These are phyloP conservation scores for Acleris holmiana DNA, from an alignment of 2,888 invertebrate species.

Conservation along the genomic window DNA sequence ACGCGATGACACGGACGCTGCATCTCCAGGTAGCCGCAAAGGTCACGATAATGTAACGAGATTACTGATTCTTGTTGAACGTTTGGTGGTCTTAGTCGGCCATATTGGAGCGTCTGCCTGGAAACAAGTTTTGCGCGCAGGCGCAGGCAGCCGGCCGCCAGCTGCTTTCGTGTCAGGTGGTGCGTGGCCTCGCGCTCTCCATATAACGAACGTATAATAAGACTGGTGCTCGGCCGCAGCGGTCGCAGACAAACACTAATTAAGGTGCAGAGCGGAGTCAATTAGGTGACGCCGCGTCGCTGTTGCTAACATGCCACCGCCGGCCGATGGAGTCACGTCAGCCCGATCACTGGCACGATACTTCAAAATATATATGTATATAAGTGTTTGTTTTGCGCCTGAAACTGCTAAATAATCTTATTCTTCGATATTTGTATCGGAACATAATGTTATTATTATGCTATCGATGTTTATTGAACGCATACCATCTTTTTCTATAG, in stretches of 20 bases:
- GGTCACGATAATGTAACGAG: slow-evolving; percentile 24
- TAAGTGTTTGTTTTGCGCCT: background rate
- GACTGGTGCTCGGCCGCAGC: slow-evolving; percentile 32
- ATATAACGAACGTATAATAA: slow-evolving; percentile 47
- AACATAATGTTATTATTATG: no score
- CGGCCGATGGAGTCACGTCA: slow-evolving; percentile 45
- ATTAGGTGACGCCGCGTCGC: slow-evolving; percentile 62
- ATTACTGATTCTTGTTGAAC: slow-evolving; percentile 30
- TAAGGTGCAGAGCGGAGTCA: slow-evolving; percentile 57
- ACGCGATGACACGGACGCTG: slow-evolving; percentile 38
- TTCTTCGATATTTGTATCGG: no score
- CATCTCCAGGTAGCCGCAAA: slow-evolving; percentile 30
- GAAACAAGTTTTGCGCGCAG: slow-evolving; percentile 77
- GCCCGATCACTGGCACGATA: slow-evolving; percentile 29
- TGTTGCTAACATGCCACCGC: slow-evolving; percentile 50
- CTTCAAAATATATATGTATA: background rate
- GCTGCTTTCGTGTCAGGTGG: slow-evolving; percentile 79
- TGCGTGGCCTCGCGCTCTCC: slow-evolving; percentile 69
- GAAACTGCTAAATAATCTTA: no score
- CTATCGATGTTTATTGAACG: no score
- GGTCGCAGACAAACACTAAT: slow-evolving; percentile 53
- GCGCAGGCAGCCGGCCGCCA: slow-evolving; percentile 75
- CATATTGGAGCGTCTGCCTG: slow-evolving; percentile 74
- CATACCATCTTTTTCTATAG: no score
- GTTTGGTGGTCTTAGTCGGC: slow-evolving; percentile 59